phyloP scores from a whole-genome alignment of 2,888 invertebrate species.

The Arenicola marina region DNA sequence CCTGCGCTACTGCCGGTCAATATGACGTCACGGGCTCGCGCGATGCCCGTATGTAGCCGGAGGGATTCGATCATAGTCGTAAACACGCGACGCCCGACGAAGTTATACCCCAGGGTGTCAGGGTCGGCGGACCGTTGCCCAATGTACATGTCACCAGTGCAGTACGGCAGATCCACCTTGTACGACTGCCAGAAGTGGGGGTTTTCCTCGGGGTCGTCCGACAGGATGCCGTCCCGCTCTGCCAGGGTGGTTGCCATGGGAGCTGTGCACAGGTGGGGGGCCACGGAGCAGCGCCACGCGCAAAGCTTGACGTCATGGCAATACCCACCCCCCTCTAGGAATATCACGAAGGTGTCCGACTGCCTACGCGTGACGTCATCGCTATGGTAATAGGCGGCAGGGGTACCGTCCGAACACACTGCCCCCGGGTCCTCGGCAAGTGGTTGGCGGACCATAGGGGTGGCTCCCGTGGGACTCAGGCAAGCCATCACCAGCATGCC shows the following conservation, averaged over 20 bases:
- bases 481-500: no score
- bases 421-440: constrained; percentile 5
- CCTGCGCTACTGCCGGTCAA: constrained; percentile 19
- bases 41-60: background rate
- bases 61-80: constrained; percentile 3
- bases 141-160: constrained; percentile 12
- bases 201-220: constrained; percentile 3
- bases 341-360: background rate
- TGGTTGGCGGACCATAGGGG: no score
- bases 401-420: constrained; percentile 10
- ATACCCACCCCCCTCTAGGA: constrained; percentile 15
- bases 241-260: background rate
- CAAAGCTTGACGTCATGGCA: constrained; percentile 7
- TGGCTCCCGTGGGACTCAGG: no score
- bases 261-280: constrained; percentile 2
- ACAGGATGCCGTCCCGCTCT: constrained; percentile 10
- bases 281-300: constrained; percentile 5
- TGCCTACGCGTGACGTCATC: background rate
- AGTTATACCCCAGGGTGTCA: background rate
- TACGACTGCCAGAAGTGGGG: constrained; percentile 4
- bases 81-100: background rate
- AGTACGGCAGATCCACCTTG: constrained; percentile 17
- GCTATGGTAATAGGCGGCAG: constrained; percentile 12
- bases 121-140: background rate
- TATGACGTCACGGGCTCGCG: background rate